These are phyloP conservation scores for Gandaritis pyraliata DNA, from an alignment of 2,888 invertebrate genomes.

Conservation along the genomic window DNA sequence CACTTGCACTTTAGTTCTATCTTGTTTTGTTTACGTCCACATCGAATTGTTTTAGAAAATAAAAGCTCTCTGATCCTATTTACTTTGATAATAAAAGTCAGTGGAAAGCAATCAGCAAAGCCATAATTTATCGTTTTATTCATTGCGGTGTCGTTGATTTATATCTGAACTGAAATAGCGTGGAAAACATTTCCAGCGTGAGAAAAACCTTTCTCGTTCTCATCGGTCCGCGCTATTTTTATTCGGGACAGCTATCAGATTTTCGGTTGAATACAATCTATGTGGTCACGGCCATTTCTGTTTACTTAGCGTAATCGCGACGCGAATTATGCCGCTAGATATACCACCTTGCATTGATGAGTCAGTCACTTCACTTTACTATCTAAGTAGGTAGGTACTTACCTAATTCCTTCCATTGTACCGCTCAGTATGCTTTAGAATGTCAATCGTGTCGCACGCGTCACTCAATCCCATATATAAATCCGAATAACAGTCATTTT, in stretches of 20 bases:
- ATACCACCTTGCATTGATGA: slow-evolving; percentile 74
- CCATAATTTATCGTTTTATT: slow-evolving; percentile 5
- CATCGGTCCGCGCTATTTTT: slow-evolving; percentile 18
- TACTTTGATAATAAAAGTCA: slow-evolving; percentile 9
- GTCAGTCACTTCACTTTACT: slow-evolving; percentile 55
- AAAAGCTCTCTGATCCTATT: neutral
- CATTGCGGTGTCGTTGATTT: slow-evolving; percentile 13
- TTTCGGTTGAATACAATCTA: slow-evolving; percentile 6
- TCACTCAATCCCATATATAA: slow-evolving; percentile 46
- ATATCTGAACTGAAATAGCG: slow-evolving; percentile 25
- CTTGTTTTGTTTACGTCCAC: no score
- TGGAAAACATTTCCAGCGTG: slow-evolving; percentile 2
- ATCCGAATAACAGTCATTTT: slow-evolving; percentile 43
- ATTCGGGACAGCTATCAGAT: slow-evolving; percentile 4
- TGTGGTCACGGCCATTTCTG: slow-evolving; percentile 45
- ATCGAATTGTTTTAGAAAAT: neutral
- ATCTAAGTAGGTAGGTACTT: neutral
- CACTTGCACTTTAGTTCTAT: no score
- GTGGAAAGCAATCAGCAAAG: slow-evolving; percentile 5
- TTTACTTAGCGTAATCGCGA: slow-evolving; percentile 55
- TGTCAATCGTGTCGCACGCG: slow-evolving; percentile 62
- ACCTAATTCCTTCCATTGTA: slow-evolving; percentile 46
- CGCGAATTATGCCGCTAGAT: slow-evolving; percentile 55
- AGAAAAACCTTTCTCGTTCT: slow-evolving; percentile 11
- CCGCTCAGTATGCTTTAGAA: slow-evolving; percentile 71